Percentiles rank a stretch among this genome's conserved stretches.
phyloP scores from a whole-genome alignment of 1,140 invertebrate species.

The Spodoptera frugiperda region DNA sequence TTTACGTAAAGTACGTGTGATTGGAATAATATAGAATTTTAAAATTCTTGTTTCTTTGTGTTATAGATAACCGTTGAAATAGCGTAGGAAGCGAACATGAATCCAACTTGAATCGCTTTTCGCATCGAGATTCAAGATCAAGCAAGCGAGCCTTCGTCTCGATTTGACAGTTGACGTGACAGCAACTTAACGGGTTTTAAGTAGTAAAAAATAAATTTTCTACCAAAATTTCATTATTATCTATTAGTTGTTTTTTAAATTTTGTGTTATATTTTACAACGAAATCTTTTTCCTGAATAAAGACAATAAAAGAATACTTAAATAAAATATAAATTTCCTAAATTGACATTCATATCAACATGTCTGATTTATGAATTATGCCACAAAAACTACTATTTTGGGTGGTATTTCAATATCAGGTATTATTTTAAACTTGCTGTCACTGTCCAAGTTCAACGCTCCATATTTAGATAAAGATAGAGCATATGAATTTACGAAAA shows the following conservation, averaged over 20 bases:
- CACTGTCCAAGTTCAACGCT: no score
- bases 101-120: constrained; percentile 37
- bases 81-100: constrained; percentile 17
- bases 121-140: constrained; percentile 9
- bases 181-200: neutral
- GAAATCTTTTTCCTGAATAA: no score
- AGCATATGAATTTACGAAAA: no score
- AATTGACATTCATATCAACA: neutral
- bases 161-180: constrained; percentile 15
- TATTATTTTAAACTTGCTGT: no score
- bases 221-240: neutral
- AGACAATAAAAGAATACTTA: no score
- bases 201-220: neutral
- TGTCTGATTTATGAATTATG: no score
- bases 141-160: neutral
- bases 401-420: no score
- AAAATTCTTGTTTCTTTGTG: neutral
- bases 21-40: neutral
- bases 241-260: no score
- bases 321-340: no score
- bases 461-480: no score
- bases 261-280: no score
- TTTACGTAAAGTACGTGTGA: neutral
- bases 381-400: neutral
- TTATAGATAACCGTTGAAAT: constrained; percentile 2